phyloP scores from a whole-genome alignment of 1,140 invertebrate genomes.

The Geopemphigus sp. region DNA sequence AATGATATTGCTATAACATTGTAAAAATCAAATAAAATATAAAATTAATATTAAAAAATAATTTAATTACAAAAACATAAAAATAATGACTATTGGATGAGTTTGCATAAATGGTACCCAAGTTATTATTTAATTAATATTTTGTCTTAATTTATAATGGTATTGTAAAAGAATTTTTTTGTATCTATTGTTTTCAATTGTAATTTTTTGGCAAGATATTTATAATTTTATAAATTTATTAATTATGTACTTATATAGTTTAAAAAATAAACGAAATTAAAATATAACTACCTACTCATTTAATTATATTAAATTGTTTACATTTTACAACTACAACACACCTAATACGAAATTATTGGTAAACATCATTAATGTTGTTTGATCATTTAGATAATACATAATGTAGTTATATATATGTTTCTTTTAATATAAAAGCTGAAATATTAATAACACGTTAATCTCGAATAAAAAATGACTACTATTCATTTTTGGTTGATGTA shows the following conservation, averaged over 20 bases:
- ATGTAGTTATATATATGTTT: too few relatives aligned
- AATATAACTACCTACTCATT: too few relatives aligned
- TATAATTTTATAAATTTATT: slow-evolving; percentile 40
- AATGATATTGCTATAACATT: neutral
- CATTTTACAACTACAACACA: too few relatives aligned
- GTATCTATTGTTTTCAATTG: slow-evolving; percentile 1
- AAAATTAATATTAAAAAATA: neutral
- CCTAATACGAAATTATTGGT: too few relatives aligned
- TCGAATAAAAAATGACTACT: too few relatives aligned
- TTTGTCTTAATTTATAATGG: neutral
- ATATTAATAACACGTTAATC: too few relatives aligned
- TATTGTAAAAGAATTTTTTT: slow-evolving; percentile 27
- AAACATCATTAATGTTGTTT: too few relatives aligned
- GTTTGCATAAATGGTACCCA: neutral
- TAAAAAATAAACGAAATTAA: slow-evolving; percentile 27
- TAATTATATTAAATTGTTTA: too few relatives aligned
- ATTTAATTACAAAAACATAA: neutral
- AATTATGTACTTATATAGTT: slow-evolving; percentile 29
- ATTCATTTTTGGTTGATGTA: too few relatives aligned
- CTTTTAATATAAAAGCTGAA: too few relatives aligned
- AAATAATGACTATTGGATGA: neutral
- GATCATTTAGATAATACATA: too few relatives aligned
- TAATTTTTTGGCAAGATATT: slow-evolving; percentile 30
- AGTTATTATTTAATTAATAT: neutral
- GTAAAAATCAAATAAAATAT: neutral